Evolutionary conservation across 2,888 invertebrate genomes (phyloP).

Genomic region (Anthrax anthrax): DNA sequence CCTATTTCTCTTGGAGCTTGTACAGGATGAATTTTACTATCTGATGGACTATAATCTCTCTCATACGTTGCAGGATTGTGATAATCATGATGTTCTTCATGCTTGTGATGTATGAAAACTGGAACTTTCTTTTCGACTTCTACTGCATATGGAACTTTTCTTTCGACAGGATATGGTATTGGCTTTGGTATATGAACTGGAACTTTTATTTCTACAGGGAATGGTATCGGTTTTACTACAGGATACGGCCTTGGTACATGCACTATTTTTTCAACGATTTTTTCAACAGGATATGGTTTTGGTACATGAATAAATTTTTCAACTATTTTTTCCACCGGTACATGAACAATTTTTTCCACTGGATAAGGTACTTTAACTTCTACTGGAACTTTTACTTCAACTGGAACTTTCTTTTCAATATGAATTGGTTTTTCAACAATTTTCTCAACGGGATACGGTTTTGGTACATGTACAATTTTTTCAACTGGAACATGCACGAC

Average conservation of each 20-base stretch:
- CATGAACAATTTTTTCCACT: slow-evolving; percentile 19
- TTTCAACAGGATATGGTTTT: slow-evolving; percentile 33
- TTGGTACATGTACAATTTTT: slow-evolving; percentile 17
- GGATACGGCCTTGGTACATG: slow-evolving; percentile 37
- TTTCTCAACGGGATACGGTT: slow-evolving; percentile 39
- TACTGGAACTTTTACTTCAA: slow-evolving; percentile 30
- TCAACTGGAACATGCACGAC: slow-evolving; percentile 36
- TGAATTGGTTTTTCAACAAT: slow-evolving; percentile 19
- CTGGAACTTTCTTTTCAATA: slow-evolving; percentile 26
- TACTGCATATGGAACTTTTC: slow-evolving; percentile 20
- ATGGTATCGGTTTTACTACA: slow-evolving; percentile 27
- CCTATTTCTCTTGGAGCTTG: slow-evolving; percentile 1
- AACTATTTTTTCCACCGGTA: slow-evolving; percentile 33
- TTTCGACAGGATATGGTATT: slow-evolving; percentile 22
- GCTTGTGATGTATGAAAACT: slow-evolving; percentile 29
- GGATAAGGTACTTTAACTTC: slow-evolving; percentile 33
- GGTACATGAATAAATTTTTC: slow-evolving; percentile 16
- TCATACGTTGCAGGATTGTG: neutral
- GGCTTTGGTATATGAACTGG: slow-evolving; percentile 21
- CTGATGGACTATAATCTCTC: slow-evolving; percentile 14
- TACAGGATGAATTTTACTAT: slow-evolving; percentile 10
- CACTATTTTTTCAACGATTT: slow-evolving; percentile 31
- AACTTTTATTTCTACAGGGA: slow-evolving; percentile 28
- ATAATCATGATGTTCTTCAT: slow-evolving; percentile 30
- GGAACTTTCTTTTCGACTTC: slow-evolving; percentile 27